Evolutionary conservation across 2,113 vertebrate genomes (phyloP).

Genomic region (Toxotes chatareus): DNA sequence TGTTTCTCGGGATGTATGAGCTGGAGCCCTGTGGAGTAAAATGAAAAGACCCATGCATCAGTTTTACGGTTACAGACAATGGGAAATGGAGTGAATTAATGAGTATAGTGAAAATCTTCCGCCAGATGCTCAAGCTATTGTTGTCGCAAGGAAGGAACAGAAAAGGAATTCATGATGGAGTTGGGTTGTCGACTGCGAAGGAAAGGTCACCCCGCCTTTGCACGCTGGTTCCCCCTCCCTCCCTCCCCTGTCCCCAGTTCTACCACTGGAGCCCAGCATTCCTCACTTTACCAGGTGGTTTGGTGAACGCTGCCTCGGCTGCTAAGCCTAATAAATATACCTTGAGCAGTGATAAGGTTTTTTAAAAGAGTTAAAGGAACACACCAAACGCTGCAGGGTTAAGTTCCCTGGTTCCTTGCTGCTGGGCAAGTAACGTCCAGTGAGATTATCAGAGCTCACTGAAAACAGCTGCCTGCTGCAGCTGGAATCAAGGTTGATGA

Average conservation of each 20-base stretch:
- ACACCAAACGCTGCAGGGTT: neutral
- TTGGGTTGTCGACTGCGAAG: constrained; percentile 21
- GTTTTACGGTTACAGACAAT: neutral
- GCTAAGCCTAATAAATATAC: constrained; percentile 4
- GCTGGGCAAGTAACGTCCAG: no score
- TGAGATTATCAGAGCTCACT: no score
- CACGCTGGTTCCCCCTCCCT: neutral
- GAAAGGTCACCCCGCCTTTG: constrained; percentile 21
- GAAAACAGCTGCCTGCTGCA: no score
- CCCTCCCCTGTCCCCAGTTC: constrained; percentile 13
- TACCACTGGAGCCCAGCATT: constrained; percentile 67
- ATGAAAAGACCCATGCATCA: constrained; percentile 2
- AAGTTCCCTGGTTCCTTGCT: neutral
- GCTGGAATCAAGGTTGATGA: no score
- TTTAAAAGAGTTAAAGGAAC: neutral
- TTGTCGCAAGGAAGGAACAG: constrained; percentile 25
- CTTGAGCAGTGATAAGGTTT: neutral
- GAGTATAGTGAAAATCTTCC: neutral
- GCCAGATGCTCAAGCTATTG: constrained; percentile 65
- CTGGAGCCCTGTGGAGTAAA: neutral
- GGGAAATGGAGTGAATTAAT: constrained; percentile 10
- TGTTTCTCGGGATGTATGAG: neutral
- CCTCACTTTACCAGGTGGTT: constrained; percentile 69
- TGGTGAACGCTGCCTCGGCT: constrained; percentile 41
- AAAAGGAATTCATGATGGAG: constrained; percentile 55